Evolutionary conservation across 1,140 invertebrate genomes (phyloP).

Genomic region (Chrysomallon squamiferum): DNA sequence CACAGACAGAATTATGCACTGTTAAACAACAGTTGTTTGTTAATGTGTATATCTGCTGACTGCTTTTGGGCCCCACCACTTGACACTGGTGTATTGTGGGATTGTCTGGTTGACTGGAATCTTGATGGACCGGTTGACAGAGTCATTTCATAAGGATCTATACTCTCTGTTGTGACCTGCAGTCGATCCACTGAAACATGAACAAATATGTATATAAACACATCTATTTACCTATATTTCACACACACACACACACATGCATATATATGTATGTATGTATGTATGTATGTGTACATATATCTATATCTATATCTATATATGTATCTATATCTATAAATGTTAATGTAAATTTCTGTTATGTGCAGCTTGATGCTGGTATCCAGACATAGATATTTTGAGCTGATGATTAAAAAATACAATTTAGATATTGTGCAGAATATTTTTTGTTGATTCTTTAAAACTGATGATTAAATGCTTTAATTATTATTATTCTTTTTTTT

Average conservation of each 20-base stretch:
- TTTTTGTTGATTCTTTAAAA: no score
- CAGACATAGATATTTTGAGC: no score
- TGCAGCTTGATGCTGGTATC: no score
- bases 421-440: no score
- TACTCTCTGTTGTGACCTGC: conserved; percentile 30
- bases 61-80: conserved; percentile 6
- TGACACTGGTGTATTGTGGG: conserved; percentile 49
- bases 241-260: neutral
- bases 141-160: conserved; percentile 50
- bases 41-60: conserved; percentile 12
- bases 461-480: no score
- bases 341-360: no score
- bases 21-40: neutral
- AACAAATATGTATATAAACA: no score
- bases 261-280: neutral
- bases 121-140: conserved; percentile 45
- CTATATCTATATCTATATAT: no score
- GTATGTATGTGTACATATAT: neutral
- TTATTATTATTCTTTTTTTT: no score
- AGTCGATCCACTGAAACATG: conserved; percentile 45
- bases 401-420: no score
- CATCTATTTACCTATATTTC: no score
- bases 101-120: conserved; percentile 50
- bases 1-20: neutral
- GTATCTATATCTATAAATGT: no score